Evolutionary conservation across 2,888 invertebrate species (phyloP), one percentile per base, ranked within the genome.

Genomic region (Pegoplata infirma): DNA sequence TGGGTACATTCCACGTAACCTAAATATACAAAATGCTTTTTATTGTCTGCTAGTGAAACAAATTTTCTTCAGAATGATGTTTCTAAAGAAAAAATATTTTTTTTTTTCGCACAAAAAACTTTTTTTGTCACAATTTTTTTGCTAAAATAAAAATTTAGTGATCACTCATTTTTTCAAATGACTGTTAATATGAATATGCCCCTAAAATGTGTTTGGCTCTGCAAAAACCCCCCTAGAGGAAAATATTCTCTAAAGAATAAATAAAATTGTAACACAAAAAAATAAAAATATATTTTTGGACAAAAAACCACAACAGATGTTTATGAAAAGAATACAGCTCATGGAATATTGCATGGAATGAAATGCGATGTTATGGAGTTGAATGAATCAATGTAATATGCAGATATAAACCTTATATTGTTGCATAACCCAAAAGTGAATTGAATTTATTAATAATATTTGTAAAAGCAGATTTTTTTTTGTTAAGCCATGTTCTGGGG

Each of bases 381-480:
- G 16, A 21, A 59, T 6, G 10, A 28, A 28, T 21, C 14, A 32
- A 17, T 16, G 10, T 25, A 36, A 12, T 16, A 3, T 17, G n/a
- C 47, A 10, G 25, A 47, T 47, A 47, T 46, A 21, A 63, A 47
- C 17, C 36, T 36, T 44, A 44, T 6, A 44, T 21, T 61, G 44
- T 59, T 59, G 53, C 58, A 66, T 53, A 67, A 59, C 14, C 67
- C 23, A 59, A 58, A 68, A 68, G 32, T 40, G 47, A 66, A 74
- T 78, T 74, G 73, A 69, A 78, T 73, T 74, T 78, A 69, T 69
- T 66, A 66, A 67, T 76, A 67, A 64, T 73, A 74, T 74, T 74
- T 69, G 58, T 49, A 25, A 59, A 66, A 56, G 55, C 28, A 49
- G 51, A 32, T 10, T 23, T 61, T 53, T 25, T 53, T 58, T 51